Base-by-base conservation (phyloP, 2,797 vertebrate genomes). In the Tolypeutes matacus region DNA sequence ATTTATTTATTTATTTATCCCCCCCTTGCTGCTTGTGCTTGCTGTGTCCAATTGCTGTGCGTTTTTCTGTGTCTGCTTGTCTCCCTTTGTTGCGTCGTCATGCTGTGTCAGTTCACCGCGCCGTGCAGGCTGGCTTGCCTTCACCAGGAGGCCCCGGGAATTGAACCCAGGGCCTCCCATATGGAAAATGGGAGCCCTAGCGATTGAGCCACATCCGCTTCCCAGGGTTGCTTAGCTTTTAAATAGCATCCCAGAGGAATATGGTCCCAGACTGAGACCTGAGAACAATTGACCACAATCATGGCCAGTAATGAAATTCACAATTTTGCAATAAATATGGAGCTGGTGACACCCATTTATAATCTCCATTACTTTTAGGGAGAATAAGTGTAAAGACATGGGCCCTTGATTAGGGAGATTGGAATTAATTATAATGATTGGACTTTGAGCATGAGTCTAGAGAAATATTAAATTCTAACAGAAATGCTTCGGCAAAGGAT, bases 401-500 rank as follows among this genome's bases (percentile, higher is more conserved):
- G 25, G 60, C 89, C 25, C 80, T 97, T 90, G 49, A 91, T 95
- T 93, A 89, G 58, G 31, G 72, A 97, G 51, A 88, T 67, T 91
- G 69, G 67, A 91, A 95, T 95, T 96, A 94, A 95, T 95, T 92
- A 27, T 87, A 90, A 93, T 85, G 67, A 92, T 92, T 96, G 85
- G 64, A 49, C 58, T 89, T 93, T 82, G 67, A 82, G 58, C 49
- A 29, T 89, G 64, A 90, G 53, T 86, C n/a, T 90, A 90, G 81
- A 95, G 82, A 95, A 96, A 84, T 84, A 83, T 86, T 92, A 95
- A 91, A 91, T 95, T 93, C 58, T 94, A 86, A 89, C 77, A 93
- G 80, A 84, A 95, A 91, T 97, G 96, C n/a, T 95, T 93, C 93
- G 93, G 92, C 95, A 96, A 92, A 94, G 62, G 42, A 92, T 87